A percentile compares a stretch with the other conserved stretches of the same genome.
These are phyloP conservation scores for Drosophila mayri DNA, from an alignment of 1,140 invertebrate genomes.

Conservation along the genomic window DNA sequence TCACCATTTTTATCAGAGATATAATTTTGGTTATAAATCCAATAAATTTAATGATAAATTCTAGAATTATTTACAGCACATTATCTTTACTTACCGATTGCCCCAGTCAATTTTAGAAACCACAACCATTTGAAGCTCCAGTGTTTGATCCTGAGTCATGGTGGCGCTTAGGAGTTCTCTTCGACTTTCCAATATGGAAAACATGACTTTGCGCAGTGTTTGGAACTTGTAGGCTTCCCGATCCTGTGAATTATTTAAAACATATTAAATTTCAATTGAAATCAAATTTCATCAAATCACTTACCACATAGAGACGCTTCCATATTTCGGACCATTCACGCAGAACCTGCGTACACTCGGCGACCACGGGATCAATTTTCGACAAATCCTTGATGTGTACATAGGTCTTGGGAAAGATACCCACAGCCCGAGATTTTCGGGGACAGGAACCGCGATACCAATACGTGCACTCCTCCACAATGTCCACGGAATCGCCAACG, in stretches of 20 bases:
- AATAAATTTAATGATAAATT: not conserved
- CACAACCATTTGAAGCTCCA: slow-evolving; percentile 93
- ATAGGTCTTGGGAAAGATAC: slow-evolving; percentile 93
- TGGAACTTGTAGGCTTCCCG: slow-evolving; percentile 93
- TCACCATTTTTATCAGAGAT: not conserved
- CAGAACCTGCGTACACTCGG: slow-evolving; percentile 95
- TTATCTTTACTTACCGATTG: slow-evolving; percentile 90
- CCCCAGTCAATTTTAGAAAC: slow-evolving; percentile 97
- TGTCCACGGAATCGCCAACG: slow-evolving; percentile 96
- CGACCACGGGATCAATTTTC: slow-evolving; percentile 94
- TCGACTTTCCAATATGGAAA: slow-evolving; percentile 93
- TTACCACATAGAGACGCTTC: slow-evolving; percentile 95
- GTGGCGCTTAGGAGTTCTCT: slow-evolving; percentile 93
- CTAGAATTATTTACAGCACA: not conserved
- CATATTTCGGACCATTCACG: slow-evolving; percentile 97
- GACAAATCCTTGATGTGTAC: slow-evolving; percentile 90
- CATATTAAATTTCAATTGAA: not conserved
- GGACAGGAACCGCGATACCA: slow-evolving; percentile 94
- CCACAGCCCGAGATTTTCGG: slow-evolving; percentile 91
- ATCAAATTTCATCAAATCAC: not conserved
- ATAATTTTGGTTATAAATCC: not conserved
- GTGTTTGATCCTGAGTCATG: slow-evolving; percentile 94
- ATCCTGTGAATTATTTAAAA: slow-evolving; percentile 87
- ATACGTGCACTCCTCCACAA: slow-evolving; percentile 93
- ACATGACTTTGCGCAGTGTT: slow-evolving; percentile 94